Base-by-base conservation (phyloP, 2,888 invertebrate species). In the Oscheius sp. region DNA sequence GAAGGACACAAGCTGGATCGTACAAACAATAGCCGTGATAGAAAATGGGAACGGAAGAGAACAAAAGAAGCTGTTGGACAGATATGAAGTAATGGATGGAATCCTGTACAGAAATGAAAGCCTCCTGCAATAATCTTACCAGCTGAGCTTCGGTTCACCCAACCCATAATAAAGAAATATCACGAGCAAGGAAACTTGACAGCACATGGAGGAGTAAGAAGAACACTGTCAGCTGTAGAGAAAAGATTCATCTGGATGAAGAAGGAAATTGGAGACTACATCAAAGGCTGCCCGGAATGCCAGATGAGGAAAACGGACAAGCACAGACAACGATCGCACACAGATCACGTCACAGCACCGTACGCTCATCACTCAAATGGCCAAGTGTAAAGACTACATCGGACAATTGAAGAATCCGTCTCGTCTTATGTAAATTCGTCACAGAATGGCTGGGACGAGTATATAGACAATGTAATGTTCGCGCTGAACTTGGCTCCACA, bases 111-210 rank as follows among this genome's bases (percentile, higher is more conserved):
- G n/a, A n/a, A n/a, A n/a, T n/a, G n/a, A n/a, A n/a, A n/a, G n/a
- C n/a, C n/a, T n/a, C n/a, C n/a, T n/a, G n/a, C n/a, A n/a, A 67
- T 4, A 3, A 17, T 71, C 10, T 25, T 71, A 3, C 70, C 73
- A 4, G 27, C 42, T 17, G 53, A 63, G 5, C 5, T 17, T 25
- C 29, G 23, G 20, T 12, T 45, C 46, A 68, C 39, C 10, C 3
- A 15, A 39, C 33, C 15, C 17, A 23, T 68, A 1, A 68, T 68
- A 58, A 6, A 39, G 20, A 17, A 61, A 29, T n/a, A 46, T 23
- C 68, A 68, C 45, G 20, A 5, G 20, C 15, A 20, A n/a, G 29
- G 20, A 15, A 12, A 31, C 29, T 23, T 63, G 1, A 61, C 20
- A 42, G 58, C 58, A 4, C 68, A 68, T n/a, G 20, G 27, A 4